Evolutionary conservation across 1,140 invertebrate species (phyloP), one percentile per base, ranked within the genome.

Genomic region (Zaprionus africanus): DNA sequence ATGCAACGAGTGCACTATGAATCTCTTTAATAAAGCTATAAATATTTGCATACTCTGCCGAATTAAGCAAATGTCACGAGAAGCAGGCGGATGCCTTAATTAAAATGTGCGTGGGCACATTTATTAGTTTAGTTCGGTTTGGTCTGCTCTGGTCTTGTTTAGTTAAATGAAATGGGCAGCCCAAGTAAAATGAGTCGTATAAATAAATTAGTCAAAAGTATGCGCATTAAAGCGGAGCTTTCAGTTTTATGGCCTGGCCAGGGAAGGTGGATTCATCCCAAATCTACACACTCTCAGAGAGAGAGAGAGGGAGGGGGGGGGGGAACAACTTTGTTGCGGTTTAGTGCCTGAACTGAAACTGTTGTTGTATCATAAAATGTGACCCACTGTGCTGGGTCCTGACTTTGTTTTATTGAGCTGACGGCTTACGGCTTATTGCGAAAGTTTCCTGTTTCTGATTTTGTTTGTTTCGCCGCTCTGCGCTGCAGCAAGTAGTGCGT

Each of bases 401-500:
- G 72, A 67, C 84, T 83, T 88, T 84, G 84, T 88, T 88, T 88
- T 87, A 87, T 84, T 82, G 69, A 58, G 53, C 53, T 67, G 59
- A 53, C 63, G 62, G 69, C 53, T 69, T 63, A 57, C 60, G 62
- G 69, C 69, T 73, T 68, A 63, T 73, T 74, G 77, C 54, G 36
- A 77, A 77, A 69, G 73, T 77, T 87, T 76, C 51, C 71, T 54
- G 75, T 76, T 78, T 24, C 46, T 51, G 46, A 22, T 51, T 78
- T 79, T 65, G 78, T 69, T 65, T 59, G 34, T 34, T 24, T 59
- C 31, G 6, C 12, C 38, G 36, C 41, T 57, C 58, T 24, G 5
- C 58, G 72, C 65, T 80, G 84, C 84, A 81, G 84, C 84, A 87
- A 87, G 84, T 87, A 87, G 84, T 87, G 84, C 84, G 84, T 87